Evolutionary conservation across 53 echinoderm and acorn worm species (phyloP).

Genomic region (Paracentrotus lividus): DNA sequence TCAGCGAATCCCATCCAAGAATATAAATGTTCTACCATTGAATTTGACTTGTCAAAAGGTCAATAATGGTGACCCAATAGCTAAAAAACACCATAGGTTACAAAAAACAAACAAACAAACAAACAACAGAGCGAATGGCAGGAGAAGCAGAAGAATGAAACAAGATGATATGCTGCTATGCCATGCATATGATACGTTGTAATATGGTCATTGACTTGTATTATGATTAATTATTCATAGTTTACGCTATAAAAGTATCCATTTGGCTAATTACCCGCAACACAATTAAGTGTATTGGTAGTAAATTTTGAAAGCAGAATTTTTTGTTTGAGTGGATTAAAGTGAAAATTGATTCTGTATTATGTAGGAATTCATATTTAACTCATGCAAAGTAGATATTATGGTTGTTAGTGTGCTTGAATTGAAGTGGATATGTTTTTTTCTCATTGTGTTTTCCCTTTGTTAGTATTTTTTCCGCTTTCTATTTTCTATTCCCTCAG

Average conservation of each 20-base stretch:
- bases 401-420: neutral
- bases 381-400: neutral
- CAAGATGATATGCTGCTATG: too few species aligned
- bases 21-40: too few species aligned
- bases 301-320: neutral
- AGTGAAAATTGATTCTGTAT: neutral
- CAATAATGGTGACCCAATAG: too few species aligned
- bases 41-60: too few species aligned
- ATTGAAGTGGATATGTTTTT: neutral
- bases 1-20: too few species aligned
- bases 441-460: neutral
- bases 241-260: neutral
- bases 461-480: neutral
- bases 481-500: neutral
- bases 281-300: neutral
- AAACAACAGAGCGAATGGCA: too few species aligned
- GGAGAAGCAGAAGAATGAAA: too few species aligned
- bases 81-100: too few species aligned
- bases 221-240: neutral
- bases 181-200: neutral
- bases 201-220: neutral
- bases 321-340: neutral
- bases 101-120: too few species aligned
- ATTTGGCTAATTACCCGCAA: slow-evolving; percentile 5
- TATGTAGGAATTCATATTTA: neutral